Evolutionary conservation across 2,113 vertebrate species (phyloP).

Genomic region (Talpa occidentalis): DNA sequence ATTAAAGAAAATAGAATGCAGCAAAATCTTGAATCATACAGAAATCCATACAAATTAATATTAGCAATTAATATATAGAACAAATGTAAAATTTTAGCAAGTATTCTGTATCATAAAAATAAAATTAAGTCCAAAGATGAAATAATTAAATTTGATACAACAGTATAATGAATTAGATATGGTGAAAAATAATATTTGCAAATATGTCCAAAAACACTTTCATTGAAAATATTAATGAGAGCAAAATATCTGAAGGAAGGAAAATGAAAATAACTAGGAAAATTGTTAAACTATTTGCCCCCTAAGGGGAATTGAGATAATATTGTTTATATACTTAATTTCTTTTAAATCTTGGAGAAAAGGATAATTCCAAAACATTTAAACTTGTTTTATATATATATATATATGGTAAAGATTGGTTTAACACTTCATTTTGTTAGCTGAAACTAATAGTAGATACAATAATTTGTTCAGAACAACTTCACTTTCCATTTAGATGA

Average conservation of each 20-base stretch:
- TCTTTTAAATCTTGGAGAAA: background rate
- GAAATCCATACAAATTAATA: background rate
- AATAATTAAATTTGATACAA: background rate
- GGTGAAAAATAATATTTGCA: background rate
- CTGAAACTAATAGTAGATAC: background rate
- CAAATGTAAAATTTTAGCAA: background rate
- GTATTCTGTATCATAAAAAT: background rate
- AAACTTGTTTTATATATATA: background rate
- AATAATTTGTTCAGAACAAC: background rate
- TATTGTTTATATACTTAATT: background rate
- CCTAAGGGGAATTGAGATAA: background rate
- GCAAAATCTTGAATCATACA: background rate
- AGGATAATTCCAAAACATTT: background rate
- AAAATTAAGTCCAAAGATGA: background rate
- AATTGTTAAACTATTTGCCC: background rate
- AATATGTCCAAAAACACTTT: background rate
- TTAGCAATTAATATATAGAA: background rate
- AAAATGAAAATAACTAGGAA: background rate
- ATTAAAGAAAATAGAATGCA: background rate
- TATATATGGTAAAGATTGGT: fast-evolving
- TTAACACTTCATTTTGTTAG: background rate
- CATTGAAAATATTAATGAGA: background rate
- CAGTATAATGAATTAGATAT: background rate
- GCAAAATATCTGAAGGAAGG: background rate
- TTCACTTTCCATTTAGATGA: background rate